These are phyloP conservation scores for Halisarca cf. caerulea DNA, from an alignment of 37 sponge, comb jelly and placozoan species.

Conservation along the genomic window DNA sequence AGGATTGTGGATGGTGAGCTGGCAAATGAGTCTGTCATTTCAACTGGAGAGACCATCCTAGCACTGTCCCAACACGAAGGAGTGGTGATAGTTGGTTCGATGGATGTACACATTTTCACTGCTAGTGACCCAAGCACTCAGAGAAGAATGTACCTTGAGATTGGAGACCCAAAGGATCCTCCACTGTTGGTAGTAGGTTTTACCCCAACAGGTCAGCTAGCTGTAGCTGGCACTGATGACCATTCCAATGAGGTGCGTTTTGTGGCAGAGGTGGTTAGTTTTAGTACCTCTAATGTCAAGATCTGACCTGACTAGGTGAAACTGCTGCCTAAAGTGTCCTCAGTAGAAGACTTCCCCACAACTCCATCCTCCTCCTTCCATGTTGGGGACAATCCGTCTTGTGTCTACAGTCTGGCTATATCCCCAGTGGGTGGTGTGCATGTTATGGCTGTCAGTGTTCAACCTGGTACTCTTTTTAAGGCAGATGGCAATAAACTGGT, in stretches of 20 bases:
- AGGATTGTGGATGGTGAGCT: conserved; percentile 19
- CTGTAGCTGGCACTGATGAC: conserved; percentile 63
- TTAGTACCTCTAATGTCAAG: too few relatives aligned
- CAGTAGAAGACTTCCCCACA: too few relatives aligned
- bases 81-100: conserved; percentile 51
- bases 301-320: too few relatives aligned
- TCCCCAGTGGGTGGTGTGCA: conserved; percentile 37
- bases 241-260: conserved; percentile 33
- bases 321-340: too few relatives aligned
- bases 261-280: too few relatives aligned
- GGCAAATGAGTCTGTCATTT: not conserved
- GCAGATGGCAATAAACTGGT: conserved; percentile 60
- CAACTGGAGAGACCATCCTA: conserved; percentile 51
- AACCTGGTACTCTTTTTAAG: conserved; percentile 66
- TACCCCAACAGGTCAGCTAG: conserved; percentile 57
- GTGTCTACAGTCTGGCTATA: conserved; percentile 46
- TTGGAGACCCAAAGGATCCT: conserved; percentile 36
- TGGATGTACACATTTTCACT: conserved; percentile 44
- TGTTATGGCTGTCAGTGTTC: conserved; percentile 64
- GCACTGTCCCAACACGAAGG: not conserved
- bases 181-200: conserved; percentile 65
- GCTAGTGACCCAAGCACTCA: conserved; percentile 23
- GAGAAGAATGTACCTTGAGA: conserved; percentile 53
- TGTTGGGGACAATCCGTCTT: not conserved
- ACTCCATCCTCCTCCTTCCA: not conserved